Percentiles rank a stretch among this genome's conserved stretches.
Conservation (phyloP, 1,140 invertebrate species). For the Bombus sibiricus region DNA sequence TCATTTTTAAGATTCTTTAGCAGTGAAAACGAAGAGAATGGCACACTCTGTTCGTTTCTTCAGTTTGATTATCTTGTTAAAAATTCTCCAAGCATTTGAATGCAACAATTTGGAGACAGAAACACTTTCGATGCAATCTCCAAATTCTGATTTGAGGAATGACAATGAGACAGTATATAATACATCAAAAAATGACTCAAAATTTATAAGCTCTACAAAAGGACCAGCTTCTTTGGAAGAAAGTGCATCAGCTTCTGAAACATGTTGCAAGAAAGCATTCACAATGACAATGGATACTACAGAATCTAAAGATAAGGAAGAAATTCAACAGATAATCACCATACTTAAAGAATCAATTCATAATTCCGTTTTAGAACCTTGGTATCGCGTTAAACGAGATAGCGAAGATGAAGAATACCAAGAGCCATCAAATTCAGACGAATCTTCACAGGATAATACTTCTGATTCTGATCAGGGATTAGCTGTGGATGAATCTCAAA, state of each 20-base stretch:
- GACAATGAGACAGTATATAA: neutral
- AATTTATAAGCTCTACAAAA: neutral
- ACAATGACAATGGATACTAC: neutral
- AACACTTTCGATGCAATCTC: too few relatives aligned
- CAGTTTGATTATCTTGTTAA: neutral
- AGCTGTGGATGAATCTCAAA: neutral
- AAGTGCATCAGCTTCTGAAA: neutral
- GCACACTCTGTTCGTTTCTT: neutral
- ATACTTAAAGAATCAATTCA: neutral
- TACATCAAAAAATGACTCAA: neutral
- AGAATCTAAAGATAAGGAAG: neutral
- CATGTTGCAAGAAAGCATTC: neutral
- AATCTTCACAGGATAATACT: neutral
- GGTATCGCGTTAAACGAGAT: neutral
- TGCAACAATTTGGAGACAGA: neutral
- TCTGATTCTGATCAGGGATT: neutral
- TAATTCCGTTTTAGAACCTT: neutral
- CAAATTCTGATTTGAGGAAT: neutral
- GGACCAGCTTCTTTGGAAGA: neutral
- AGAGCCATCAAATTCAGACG: neutral
- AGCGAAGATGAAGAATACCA: neutral
- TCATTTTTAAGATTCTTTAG: neutral
- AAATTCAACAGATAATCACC: neutral
- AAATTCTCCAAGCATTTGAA: neutral
- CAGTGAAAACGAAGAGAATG: slow-evolving; percentile 18